Evolutionary conservation across 2,888 invertebrate genomes (phyloP).

Genomic region (Agriopis aurantiaria): DNA sequence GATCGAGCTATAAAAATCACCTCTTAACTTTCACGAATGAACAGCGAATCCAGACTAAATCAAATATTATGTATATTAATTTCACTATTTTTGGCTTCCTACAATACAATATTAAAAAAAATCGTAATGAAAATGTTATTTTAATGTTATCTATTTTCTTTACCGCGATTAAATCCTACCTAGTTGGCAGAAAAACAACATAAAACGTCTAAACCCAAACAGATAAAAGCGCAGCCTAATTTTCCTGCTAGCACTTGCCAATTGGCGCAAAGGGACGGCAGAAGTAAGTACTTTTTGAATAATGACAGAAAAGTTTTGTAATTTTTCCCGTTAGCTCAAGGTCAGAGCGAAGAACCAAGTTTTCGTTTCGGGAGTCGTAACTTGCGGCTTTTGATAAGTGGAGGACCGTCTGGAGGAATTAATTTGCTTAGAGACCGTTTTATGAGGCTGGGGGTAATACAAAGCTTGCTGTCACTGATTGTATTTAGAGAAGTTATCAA

Average conservation of each 20-base stretch:
- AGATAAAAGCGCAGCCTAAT: conserved; percentile 23
- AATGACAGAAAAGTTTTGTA: conserved; percentile 49
- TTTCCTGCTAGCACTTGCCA: conserved; percentile 12
- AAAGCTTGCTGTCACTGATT: background rate
- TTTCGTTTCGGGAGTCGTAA: conserved; percentile 17
- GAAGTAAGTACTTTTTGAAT: conserved; percentile 42
- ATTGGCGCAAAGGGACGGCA: conserved; percentile 19
- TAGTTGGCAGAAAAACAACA: background rate
- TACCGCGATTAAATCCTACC: background rate
- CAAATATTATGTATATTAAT: too few relatives aligned
- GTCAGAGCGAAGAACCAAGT: conserved; percentile 21
- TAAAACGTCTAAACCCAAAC: conserved; percentile 3
- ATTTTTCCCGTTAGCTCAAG: conserved; percentile 43
- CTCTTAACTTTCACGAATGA: too few relatives aligned
- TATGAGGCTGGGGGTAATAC: background rate
- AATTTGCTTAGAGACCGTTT: conserved; percentile 16
- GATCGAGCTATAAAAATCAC: too few relatives aligned
- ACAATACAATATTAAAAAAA: too few relatives aligned
- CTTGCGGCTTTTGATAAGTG: conserved; percentile 25
- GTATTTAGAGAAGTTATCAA: too few relatives aligned
- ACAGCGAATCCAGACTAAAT: too few relatives aligned
- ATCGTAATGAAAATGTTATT: too few relatives aligned
- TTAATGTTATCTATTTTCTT: background rate
- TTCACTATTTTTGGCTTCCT: too few relatives aligned
- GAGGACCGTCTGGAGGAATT: conserved; percentile 15